Evolutionary conservation across 2,888 invertebrate species (phyloP).

Genomic region (Amiota minor): DNA sequence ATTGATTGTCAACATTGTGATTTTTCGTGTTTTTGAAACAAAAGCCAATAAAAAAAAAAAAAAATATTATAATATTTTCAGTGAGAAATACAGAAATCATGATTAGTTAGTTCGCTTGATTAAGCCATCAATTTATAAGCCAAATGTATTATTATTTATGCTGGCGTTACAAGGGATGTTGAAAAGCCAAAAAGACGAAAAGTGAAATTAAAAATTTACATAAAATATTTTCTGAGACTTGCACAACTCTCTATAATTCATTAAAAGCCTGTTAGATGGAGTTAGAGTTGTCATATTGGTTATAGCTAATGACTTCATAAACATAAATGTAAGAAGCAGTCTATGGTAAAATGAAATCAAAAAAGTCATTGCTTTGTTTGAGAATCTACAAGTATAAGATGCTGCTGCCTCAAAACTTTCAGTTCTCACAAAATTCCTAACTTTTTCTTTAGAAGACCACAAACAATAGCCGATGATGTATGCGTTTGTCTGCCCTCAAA

Average conservation of each 20-base stretch:
- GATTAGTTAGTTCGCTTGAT: neutral
- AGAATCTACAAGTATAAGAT: no score
- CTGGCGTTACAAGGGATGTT: neutral
- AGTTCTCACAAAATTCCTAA: neutral
- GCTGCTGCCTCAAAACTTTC: neutral
- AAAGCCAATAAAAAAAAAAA: neutral
- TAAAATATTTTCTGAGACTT: conserved; percentile 1
- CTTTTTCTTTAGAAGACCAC: neutral
- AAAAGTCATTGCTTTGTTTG: neutral
- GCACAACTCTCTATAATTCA: conserved; percentile 12
- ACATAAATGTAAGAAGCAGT: neutral
- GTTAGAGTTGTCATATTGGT: neutral
- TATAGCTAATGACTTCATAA: neutral
- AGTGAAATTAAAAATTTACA: neutral
- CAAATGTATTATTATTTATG: neutral
- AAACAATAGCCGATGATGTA: neutral
- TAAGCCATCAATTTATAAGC: neutral
- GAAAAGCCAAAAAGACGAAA: no score
- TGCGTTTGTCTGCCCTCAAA: neutral
- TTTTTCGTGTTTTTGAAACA: conserved; percentile 3
- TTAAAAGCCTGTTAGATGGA: conserved; percentile 7
- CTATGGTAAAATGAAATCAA: no score
- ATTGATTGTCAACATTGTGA: conserved; percentile 20
- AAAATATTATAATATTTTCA: conserved; percentile 1
- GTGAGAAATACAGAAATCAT: neutral